phyloP scores from a whole-genome alignment of 2,113 vertebrate species.

The Tor tambroides region DNA sequence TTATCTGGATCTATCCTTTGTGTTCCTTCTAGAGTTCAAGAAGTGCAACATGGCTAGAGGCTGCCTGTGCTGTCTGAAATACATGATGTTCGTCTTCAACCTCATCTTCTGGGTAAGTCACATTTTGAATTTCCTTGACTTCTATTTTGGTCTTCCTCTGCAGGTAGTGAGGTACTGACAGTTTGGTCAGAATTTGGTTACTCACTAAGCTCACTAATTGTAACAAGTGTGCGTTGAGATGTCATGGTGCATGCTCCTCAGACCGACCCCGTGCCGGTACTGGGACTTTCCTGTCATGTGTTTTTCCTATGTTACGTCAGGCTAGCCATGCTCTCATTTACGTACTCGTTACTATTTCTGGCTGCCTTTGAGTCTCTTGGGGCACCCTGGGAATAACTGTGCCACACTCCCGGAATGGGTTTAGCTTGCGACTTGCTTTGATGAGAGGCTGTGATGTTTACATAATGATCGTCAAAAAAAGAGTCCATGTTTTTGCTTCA shows the following conservation, averaged over 20 bases:
- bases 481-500: neutral
- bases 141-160: neutral
- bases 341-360: conserved; percentile 70
- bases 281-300: conserved; percentile 61
- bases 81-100: conserved; percentile 99
- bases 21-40: conserved; percentile 99
- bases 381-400: conserved; percentile 42
- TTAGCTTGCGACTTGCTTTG: conserved; percentile 27
- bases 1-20: conserved; percentile 99
- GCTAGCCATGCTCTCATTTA: conserved; percentile 53
- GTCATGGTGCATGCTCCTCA: conserved; percentile 6
- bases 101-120: conserved; percentile 99
- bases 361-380: conserved; percentile 62
- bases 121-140: neutral
- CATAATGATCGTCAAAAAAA: neutral
- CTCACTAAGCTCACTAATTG: neutral
- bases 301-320: conserved; percentile 71
- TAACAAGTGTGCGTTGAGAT: neutral
- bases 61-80: conserved; percentile 99
- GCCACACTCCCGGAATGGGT: conserved; percentile 26
- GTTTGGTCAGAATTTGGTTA: neutral
- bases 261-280: conserved; percentile 33
- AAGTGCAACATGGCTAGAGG: conserved; percentile 99
- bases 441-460: neutral
- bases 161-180: neutral